Evolutionary conservation across 1,140 invertebrate species (phyloP), one percentile per base, ranked within the genome.

Genomic region (Microplitis demolitor): DNA sequence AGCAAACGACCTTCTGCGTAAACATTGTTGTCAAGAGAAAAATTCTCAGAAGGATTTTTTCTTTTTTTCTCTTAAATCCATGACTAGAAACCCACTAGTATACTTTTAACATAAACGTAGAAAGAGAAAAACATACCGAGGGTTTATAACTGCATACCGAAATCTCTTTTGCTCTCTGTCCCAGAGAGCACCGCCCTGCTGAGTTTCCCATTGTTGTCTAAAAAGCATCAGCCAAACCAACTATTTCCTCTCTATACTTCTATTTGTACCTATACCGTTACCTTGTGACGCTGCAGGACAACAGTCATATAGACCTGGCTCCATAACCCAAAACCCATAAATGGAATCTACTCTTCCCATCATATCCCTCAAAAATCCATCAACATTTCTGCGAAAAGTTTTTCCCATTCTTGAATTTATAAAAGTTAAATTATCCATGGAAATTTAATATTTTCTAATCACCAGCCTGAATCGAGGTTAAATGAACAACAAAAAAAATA

Each of bases 11-110:
- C 66, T 68, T 73, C 60, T 37, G 60, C 16, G 67, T 58, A 54
- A 33, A 37, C 75, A 81, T 83, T 83, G 83, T 85, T 72, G 58
- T 54, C 71, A 51, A 24, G 33, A 64, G 72, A 70, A 78, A 83
- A 85, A 85, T 86, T 86, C 84, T 80, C 64, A 68, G 84, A 85
- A 86, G 83, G 82, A 81, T 82, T 82, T 80, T 74, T 64, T 14
- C 79, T 74, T 64, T 14, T 45, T 45, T 45, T 45, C 11, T 45
- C 39, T 11, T 45, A 45, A 45, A 45, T 9, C 39, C 39, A 6
- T 6, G 11, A 45, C 39, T 8, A 45, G 6, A 45, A 5, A 45
- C 39, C 39, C 5, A 45, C 6, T 45, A 35, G 50, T 66, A 64
- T 53, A 50, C 39, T 45, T 45, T 11, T 9, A 9, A 45, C 39